These are phyloP conservation scores for Andrena haemorrhoa DNA, from an alignment of 2,888 invertebrate genomes.

Conservation along the genomic window DNA sequence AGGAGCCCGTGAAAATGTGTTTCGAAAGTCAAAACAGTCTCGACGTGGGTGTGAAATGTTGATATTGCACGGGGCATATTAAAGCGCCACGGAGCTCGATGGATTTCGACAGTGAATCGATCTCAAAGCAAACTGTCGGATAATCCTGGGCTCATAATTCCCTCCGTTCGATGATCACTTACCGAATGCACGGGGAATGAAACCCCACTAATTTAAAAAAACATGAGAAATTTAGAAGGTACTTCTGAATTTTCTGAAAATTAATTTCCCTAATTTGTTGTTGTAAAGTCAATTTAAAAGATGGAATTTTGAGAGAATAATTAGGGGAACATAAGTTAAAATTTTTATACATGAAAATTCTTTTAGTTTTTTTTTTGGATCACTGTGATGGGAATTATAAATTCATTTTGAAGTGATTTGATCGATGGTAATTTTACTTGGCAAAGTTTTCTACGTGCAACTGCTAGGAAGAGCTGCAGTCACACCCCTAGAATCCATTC, in stretches of 20 bases:
- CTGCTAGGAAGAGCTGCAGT: background rate
- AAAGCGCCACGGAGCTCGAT: background rate
- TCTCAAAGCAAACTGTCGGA: background rate
- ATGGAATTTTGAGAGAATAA: too few species aligned
- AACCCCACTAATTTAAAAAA: background rate
- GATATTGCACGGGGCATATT: slow-evolving; percentile 27
- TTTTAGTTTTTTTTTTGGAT: too few species aligned
- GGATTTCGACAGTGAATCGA: background rate
- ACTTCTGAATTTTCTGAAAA: background rate
- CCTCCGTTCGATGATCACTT: background rate
- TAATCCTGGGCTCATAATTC: background rate
- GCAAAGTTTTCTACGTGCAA: background rate
- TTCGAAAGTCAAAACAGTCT: slow-evolving; percentile 45
- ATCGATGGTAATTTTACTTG: background rate
- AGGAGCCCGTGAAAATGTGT: slow-evolving; percentile 23
- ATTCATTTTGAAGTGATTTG: background rate
- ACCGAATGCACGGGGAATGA: background rate
- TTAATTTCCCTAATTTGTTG: background rate
- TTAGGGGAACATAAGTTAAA: too few species aligned
- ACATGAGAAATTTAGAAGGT: background rate
- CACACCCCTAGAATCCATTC: background rate
- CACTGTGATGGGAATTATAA: too few species aligned
- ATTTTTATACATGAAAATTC: too few species aligned
- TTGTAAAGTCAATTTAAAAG: too few species aligned
- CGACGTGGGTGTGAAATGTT: slow-evolving; percentile 9